These are phyloP conservation scores for Psettodes erumei DNA, from an alignment of 2,113 vertebrate species.

Conservation along the genomic window DNA sequence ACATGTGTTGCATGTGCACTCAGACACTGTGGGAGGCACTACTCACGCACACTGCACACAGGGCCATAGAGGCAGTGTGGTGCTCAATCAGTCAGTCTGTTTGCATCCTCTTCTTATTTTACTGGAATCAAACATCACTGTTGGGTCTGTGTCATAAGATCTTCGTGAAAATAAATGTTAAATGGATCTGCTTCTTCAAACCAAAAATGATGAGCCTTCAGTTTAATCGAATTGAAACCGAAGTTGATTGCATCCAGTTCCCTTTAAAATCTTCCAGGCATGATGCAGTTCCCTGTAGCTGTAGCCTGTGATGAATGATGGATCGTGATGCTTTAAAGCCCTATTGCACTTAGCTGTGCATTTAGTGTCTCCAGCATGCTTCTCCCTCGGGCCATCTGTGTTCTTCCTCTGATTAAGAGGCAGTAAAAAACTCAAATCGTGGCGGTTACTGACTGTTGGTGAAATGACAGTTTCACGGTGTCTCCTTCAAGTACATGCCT, in stretches of 20 bases:
- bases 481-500: constrained; percentile 28
- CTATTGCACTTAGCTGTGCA: constrained; percentile 68
- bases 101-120: background rate
- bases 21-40: constrained; percentile 9
- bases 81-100: background rate
- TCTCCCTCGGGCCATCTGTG: constrained; percentile 64
- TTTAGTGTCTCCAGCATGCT: constrained; percentile 61
- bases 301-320: constrained; percentile 61
- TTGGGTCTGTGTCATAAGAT: background rate
- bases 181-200: constrained; percentile 13
- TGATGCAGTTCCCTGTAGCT: constrained; percentile 47
- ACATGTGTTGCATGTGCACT: background rate
- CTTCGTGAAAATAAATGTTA: background rate
- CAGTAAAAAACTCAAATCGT: constrained; percentile 60
- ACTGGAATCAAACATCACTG: background rate
- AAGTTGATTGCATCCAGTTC: constrained; percentile 44
- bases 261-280: constrained; percentile 50
- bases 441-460: constrained; percentile 40
- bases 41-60: background rate
- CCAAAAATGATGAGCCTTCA: constrained; percentile 38
- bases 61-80: too few relatives aligned
- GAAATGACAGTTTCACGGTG: constrained; percentile 52
- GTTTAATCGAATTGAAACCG: constrained; percentile 47
- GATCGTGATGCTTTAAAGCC: constrained; percentile 63
- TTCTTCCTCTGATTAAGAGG: constrained; percentile 71